A percentile compares a stretch with the other conserved stretches of the same genome.
These are phyloP conservation scores for Phalangium opilio DNA, from an alignment of 2,888 invertebrate species.

Conservation along the genomic window DNA sequence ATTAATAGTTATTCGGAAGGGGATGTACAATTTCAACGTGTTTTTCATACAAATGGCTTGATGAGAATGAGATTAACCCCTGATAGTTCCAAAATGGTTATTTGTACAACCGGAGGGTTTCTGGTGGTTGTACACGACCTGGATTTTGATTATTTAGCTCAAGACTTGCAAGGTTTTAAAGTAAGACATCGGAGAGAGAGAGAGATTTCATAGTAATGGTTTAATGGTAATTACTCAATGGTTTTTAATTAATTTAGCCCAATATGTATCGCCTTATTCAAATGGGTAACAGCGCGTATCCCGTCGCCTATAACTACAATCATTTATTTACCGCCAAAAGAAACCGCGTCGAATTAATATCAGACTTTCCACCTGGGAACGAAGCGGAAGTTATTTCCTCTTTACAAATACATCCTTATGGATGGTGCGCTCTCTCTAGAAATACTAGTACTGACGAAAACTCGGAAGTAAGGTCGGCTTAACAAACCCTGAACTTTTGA, in stretches of 20 bases:
- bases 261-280: slow-evolving; percentile 80
- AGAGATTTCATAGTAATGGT: too few relatives aligned
- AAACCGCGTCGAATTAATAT: slow-evolving; percentile 76
- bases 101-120: slow-evolving; percentile 79
- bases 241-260: slow-evolving; percentile 63
- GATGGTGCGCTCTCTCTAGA: slow-evolving; percentile 73
- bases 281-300: slow-evolving; percentile 61
- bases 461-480: slow-evolving; percentile 50
- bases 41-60: slow-evolving; percentile 68
- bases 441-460: slow-evolving; percentile 71
- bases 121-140: slow-evolving; percentile 77
- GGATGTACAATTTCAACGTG: slow-evolving; percentile 57
- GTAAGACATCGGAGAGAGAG: slow-evolving; percentile 41
- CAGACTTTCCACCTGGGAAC: slow-evolving; percentile 71
- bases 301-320: slow-evolving; percentile 62
- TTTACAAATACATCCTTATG: slow-evolving; percentile 73
- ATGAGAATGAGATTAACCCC: slow-evolving; percentile 78
- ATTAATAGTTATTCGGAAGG: slow-evolving; percentile 64
- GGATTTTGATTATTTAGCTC: slow-evolving; percentile 57
- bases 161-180: slow-evolving; percentile 69
- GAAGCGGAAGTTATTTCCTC: slow-evolving; percentile 83
- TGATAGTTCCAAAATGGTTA: slow-evolving; percentile 68
- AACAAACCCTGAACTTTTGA: neutral
- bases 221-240: too few relatives aligned
- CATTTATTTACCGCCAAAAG: slow-evolving; percentile 62